Evolutionary conservation across 2,888 invertebrate species (phyloP), one percentile per base, ranked within the genome.

Genomic region (Caenorhabditis sinica): DNA sequence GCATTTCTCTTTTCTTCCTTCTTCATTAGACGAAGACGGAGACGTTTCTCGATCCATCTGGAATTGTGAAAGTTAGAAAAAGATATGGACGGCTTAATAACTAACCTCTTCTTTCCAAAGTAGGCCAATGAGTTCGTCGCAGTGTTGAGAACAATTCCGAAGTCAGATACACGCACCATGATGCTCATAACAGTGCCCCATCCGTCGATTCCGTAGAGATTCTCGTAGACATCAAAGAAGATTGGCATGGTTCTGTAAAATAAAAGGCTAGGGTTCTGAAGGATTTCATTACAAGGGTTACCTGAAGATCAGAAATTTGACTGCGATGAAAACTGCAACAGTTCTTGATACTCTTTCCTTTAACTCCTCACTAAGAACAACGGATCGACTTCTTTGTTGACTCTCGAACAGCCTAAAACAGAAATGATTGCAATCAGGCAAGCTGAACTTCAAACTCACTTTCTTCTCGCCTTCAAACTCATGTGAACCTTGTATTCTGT

Each of bases 101-200:
- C 20, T 49, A 23, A 73, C 87, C 87, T 30, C 73, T 89, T 87
- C 75, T 89, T 89, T 45, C 92, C 92, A 75, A 92, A 91, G 72
- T 92, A 92, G 0, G 92, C 92, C 69, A 92, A 81, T 9, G 90
- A 91, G 82, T 92, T 92, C n/a, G 92, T 92, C 23, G 92, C 92
- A 4, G 90, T 89, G 80, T 92, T 92, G 49, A 92, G 85, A 36
- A 92, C 90, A 25, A 92, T 90, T 80, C 88, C 89, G 73, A 92
- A 92, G 75, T 92, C 92, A 45, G 91, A 92, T 4, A 92, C 85
- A 25, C 91, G 72, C n/a, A 92, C 91, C 75, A 92, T 83, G 36
- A 91, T 89, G 20, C 90, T 89, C 61, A 92, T 85, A 6, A 82
- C 72, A 13, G 87, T 87, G 23, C 91, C 91, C 86, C 92, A 92